A percentile compares a stretch with the other conserved stretches of the same genome.
These are phyloP conservation scores for Caenorhabditis sp. DNA, from an alignment of 2,888 invertebrate species.

Conservation along the genomic window DNA sequence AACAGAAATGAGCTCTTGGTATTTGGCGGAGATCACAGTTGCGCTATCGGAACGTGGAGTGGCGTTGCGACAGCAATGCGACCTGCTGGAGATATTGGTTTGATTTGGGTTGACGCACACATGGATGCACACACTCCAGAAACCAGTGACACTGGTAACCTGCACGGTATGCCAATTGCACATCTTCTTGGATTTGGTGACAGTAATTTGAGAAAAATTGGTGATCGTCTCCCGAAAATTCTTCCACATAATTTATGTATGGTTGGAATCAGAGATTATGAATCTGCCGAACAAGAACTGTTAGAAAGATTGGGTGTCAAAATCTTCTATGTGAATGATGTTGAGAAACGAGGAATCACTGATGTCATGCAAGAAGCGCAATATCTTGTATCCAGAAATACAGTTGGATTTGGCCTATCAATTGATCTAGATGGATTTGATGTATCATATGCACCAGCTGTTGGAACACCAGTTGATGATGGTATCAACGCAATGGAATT, in stretches of 20 bases:
- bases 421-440: constrained; percentile 67
- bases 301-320: constrained; percentile 59
- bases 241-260: constrained; percentile 58
- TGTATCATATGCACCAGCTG: constrained; percentile 59
- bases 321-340: constrained; percentile 62
- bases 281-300: constrained; percentile 61
- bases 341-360: constrained; percentile 54
- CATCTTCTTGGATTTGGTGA: constrained; percentile 63
- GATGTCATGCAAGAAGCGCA: constrained; percentile 62
- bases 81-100: constrained; percentile 58
- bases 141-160: constrained; percentile 58
- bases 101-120: constrained; percentile 66
- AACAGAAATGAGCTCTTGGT: constrained; percentile 54
- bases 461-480: constrained; percentile 59
- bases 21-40: constrained; percentile 64
- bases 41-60: constrained; percentile 67
- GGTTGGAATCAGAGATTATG: constrained; percentile 62
- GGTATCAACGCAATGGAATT: constrained; percentile 64
- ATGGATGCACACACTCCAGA: constrained; percentile 63
- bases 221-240: constrained; percentile 57
- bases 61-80: constrained; percentile 58
- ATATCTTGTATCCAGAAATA: constrained; percentile 53
- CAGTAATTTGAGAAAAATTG: constrained; percentile 42
- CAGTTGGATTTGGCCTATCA: constrained; percentile 59
- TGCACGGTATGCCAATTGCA: constrained; percentile 66